Conservation (phyloP, 2,113 vertebrate species). For the Lathamus discolor region DNA sequence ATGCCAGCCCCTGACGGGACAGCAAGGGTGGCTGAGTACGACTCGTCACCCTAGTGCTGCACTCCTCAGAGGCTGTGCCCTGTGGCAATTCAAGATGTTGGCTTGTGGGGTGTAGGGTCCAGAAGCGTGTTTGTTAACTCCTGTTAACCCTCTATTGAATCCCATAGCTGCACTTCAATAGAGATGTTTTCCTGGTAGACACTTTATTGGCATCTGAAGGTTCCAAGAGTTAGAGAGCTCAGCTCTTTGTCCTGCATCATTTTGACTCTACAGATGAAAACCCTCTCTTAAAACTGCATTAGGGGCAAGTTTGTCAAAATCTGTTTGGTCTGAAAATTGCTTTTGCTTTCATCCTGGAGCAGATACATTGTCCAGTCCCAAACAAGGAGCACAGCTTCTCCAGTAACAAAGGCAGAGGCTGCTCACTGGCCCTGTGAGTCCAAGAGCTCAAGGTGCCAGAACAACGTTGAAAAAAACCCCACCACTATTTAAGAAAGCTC, state of each 20-base stretch:
- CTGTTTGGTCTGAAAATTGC: background rate
- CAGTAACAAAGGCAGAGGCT: background rate
- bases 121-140: background rate
- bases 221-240: background rate
- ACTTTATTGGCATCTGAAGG: background rate
- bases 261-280: background rate
- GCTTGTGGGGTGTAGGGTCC: background rate
- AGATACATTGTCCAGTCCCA: background rate
- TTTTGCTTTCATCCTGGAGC: background rate
- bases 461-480: background rate
- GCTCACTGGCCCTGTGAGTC: background rate
- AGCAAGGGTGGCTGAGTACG: fast-evolving
- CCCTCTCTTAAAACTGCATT: background rate
- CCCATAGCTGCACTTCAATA: background rate
- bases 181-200: background rate
- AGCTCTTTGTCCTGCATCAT: background rate
- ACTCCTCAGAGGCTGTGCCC: background rate
- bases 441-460: background rate
- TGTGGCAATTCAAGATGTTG: background rate
- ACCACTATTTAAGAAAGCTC: background rate
- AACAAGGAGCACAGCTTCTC: background rate
- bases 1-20: background rate
- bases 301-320: background rate
- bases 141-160: background rate
- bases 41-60: background rate